Evolutionary conservation across 2,888 invertebrate species (phyloP).

Genomic region (Asteroscopus sphinx): DNA sequence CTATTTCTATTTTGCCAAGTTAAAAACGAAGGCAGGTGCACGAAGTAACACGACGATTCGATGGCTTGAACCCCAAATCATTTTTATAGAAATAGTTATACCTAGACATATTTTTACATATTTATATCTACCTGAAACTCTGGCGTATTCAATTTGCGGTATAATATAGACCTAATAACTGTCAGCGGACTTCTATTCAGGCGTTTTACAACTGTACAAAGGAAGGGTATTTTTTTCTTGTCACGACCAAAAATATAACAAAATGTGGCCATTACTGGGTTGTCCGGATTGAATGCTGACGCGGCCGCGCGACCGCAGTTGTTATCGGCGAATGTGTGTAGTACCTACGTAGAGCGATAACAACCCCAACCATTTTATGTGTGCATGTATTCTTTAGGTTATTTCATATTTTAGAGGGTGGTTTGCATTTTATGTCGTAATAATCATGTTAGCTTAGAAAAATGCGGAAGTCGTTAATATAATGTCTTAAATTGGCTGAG

Average conservation of each 20-base stretch:
- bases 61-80: background rate
- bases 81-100: background rate
- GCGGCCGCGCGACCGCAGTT: conserved; percentile 40
- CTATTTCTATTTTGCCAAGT: conserved; percentile 28
- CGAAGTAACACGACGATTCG: background rate
- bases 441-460: no score
- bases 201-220: conserved; percentile 24
- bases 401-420: background rate
- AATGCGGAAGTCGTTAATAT: background rate
- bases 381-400: background rate
- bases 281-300: conserved; percentile 56
- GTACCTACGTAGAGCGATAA: conserved; percentile 9
- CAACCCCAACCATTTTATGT: conserved; percentile 12
- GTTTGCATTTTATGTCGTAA: no score
- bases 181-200: conserved; percentile 14
- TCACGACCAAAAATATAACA: conserved; percentile 48
- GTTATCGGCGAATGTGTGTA: conserved; percentile 37
- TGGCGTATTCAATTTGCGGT: conserved; percentile 6
- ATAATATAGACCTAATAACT: conserved; percentile 23
- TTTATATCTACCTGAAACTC: background rate
- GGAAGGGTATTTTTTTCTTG: conserved; percentile 16
- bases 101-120: no score
- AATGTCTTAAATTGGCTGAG: background rate
- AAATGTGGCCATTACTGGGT: conserved; percentile 52
- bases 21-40: background rate